Evolutionary conservation across 2,113 vertebrate genomes (phyloP), one percentile per base, ranked within the genome.

Genomic region (Semnornis frantzii): DNA sequence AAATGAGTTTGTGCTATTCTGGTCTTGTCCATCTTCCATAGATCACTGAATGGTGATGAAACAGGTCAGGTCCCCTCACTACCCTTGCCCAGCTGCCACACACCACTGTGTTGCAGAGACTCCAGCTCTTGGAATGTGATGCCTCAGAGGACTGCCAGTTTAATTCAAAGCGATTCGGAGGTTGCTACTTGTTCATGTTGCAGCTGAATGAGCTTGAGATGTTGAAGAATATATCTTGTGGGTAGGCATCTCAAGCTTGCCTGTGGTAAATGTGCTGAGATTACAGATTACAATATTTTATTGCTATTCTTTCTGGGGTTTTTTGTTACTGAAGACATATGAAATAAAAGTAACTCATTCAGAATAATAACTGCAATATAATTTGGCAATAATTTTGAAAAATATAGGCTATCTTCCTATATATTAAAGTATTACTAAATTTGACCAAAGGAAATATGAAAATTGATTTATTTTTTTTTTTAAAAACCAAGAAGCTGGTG

Each of bases 51-150:
- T 8, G 8, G 16, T 3, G 6, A 5, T 27, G 17, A 8, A 50
- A 57, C 39, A 80, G 25, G 10, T 37, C 31, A 70, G 42, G 46
- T n/a, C 13, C n/a, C 21, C 42, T 46, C 2, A 3, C 34, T 60
- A 6, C 37, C 37, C 14, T 25, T 77, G 62, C 31, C n/a, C 52
- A 25, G 28, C 15, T 74, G 33, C 37, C 28, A 46, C 7, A 7
- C 48, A 63, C 37, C 37, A 24, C 27, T 33, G 6, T 0, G 0
- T 42, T 25, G 14, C 69, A 58, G 33, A n/a, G 5, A 31, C 27
- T 82, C 55, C 74, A n/a, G 18, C 7, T 74, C 42, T 69, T 19
- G 39, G 15, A 42, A 46, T 0, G 0, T 2, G 59, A 23, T 37
- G 50, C 46, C 75, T 62, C 27, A 3, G 2, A 79, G 59, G 27